phyloP scores from a whole-genome alignment of 2,797 vertebrate genomes.

The Acipenser ruthenus region DNA sequence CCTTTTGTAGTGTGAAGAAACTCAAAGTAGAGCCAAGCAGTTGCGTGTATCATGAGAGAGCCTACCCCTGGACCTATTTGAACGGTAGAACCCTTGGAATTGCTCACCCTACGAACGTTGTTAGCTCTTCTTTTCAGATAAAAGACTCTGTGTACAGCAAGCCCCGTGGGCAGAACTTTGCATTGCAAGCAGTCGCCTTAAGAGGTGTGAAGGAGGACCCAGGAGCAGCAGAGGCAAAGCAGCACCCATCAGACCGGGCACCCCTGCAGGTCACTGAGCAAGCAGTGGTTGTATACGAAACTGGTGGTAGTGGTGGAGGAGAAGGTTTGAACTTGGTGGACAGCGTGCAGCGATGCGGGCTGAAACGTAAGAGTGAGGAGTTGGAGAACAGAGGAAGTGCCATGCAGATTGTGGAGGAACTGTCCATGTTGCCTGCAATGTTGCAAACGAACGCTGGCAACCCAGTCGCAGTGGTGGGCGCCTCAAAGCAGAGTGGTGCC shows the following conservation, averaged over 20 bases:
- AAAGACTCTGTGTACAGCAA: constrained; percentile 68
- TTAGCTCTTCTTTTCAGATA: constrained; percentile 71
- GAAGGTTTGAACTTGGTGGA: constrained; percentile 71
- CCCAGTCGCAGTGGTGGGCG: constrained; percentile 64
- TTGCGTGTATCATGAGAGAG: constrained; percentile 93
- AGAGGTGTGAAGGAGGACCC: constrained; percentile 68
- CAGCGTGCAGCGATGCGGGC: constrained; percentile 85
- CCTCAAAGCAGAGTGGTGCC: constrained; percentile 69
- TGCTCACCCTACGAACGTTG: constrained; percentile 72
- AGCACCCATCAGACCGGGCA: constrained; percentile 45
- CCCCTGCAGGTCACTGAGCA: constrained; percentile 44
- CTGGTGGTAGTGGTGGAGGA: constrained; percentile 46
- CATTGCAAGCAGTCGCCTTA: constrained; percentile 82
- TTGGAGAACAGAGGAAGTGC: constrained; percentile 76
- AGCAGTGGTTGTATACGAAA: constrained; percentile 37
- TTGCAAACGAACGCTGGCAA: constrained; percentile 87
- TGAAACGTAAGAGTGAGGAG: constrained; percentile 98
- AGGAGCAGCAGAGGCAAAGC: constrained; percentile 41
- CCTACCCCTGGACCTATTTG: constrained; percentile 82
- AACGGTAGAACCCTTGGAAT: constrained; percentile 88
- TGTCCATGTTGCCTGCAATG: constrained; percentile 93
- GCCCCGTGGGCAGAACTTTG: constrained; percentile 73
- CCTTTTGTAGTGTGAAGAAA: constrained; percentile 99
- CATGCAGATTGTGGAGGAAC: constrained; percentile 98
- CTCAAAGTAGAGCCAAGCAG: constrained; percentile 96